Evolutionary conservation across 1,140 invertebrate genomes (phyloP).

Genomic region (Macrotrachela quadricornifera): DNA sequence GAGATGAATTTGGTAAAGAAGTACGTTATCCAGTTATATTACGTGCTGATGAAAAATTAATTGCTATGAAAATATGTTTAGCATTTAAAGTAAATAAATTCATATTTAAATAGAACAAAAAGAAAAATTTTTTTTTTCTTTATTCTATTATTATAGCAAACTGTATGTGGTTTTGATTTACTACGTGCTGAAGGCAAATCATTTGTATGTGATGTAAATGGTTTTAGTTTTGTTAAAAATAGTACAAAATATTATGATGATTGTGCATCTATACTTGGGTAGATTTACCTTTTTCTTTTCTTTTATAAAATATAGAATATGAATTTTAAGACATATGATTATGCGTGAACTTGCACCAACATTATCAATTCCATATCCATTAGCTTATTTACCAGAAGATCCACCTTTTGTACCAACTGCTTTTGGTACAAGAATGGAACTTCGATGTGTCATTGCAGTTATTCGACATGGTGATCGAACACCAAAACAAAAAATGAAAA

Average conservation of each 20-base stretch:
- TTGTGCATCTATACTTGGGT: slow-evolving; percentile 61
- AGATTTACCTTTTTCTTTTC: no score
- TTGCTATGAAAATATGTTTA: slow-evolving; percentile 85
- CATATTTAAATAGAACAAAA: no score
- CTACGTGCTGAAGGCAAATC: slow-evolving; percentile 89
- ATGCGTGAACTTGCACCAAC: slow-evolving; percentile 73
- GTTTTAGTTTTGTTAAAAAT: slow-evolving; percentile 98
- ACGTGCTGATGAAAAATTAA: slow-evolving; percentile 90
- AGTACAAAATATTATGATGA: slow-evolving; percentile 99
- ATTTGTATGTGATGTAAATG: slow-evolving; percentile 98
- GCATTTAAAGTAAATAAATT: slow-evolving; percentile 50
- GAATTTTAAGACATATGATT: slow-evolving; percentile 48
- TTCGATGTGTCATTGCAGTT: slow-evolving; percentile 88
- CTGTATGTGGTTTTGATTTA: slow-evolving; percentile 96
- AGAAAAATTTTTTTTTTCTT: no score
- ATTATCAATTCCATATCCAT: slow-evolving; percentile 72
- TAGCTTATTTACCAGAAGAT: slow-evolving; percentile 88
- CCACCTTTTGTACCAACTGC: slow-evolving; percentile 95
- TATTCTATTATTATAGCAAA: slow-evolving; percentile 39
- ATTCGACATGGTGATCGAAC: slow-evolving; percentile 94
- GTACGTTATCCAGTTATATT: slow-evolving; percentile 93
- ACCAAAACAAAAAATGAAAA: slow-evolving; percentile 99
- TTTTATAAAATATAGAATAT: no score
- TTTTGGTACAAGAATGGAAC: slow-evolving; percentile 98
- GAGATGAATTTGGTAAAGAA: slow-evolving; percentile 93